These are phyloP conservation scores for Patagioenas fasciata DNA, from an alignment of 2,113 vertebrate species.

Conservation along the genomic window DNA sequence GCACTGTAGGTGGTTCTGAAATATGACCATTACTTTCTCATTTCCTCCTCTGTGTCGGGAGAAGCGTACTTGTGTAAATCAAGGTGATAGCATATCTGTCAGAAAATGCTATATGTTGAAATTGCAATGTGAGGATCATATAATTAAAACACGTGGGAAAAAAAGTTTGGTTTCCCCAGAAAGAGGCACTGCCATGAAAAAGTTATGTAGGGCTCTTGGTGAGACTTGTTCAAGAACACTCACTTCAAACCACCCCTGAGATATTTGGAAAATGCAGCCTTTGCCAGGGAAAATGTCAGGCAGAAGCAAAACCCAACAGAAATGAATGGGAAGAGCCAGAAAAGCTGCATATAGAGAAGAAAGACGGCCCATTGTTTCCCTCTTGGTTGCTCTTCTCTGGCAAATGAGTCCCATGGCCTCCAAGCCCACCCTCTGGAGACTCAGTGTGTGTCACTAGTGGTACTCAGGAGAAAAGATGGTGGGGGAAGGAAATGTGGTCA, in stretches of 20 bases:
- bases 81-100: neutral
- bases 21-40: neutral
- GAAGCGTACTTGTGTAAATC: neutral
- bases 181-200: neutral
- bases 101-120: neutral
- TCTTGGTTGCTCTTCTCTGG: neutral
- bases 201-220: neutral
- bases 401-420: neutral
- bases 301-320: neutral
- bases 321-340: neutral
- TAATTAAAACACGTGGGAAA: neutral
- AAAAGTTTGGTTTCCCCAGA: neutral
- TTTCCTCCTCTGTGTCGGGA: neutral
- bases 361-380: neutral
- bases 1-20: neutral
- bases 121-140: neutral
- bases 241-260: neutral
- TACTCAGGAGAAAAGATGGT: rapidly evolving
- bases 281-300: neutral
- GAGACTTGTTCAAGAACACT: neutral
- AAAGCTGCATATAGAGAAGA: neutral
- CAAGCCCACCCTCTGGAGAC: neutral
- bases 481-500: neutral
- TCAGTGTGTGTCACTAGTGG: rapidly evolving
- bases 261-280: neutral